Conservation (phyloP, 2,888 invertebrate genomes). For the Sinopyrophorus schimmeli region DNA sequence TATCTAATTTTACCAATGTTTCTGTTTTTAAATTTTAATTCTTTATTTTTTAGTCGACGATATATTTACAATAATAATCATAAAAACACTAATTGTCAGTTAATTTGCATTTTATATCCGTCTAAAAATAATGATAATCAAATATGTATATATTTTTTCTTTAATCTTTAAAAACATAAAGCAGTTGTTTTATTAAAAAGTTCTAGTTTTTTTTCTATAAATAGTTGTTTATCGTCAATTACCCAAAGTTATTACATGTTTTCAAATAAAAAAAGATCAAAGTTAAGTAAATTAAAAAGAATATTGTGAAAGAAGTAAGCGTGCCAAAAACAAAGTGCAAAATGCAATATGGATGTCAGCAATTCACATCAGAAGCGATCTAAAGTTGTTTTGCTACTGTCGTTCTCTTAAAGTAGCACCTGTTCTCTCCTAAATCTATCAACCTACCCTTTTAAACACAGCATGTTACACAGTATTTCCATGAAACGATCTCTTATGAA, state of each 20-base stretch:
- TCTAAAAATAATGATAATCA: too few relatives aligned
- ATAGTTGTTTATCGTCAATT: too few relatives aligned
- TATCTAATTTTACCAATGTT: too few relatives aligned
- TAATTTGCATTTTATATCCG: too few relatives aligned
- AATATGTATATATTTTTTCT: too few relatives aligned
- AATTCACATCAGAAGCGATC: slow-evolving; percentile 30
- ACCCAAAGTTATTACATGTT: background rate
- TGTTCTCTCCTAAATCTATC: slow-evolving; percentile 45
- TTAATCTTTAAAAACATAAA: too few relatives aligned
- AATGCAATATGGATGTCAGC: slow-evolving; percentile 29
- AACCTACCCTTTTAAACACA: slow-evolving; percentile 36
- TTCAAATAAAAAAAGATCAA: slow-evolving; percentile 19
- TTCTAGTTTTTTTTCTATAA: too few relatives aligned
- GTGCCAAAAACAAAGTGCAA: slow-evolving; percentile 27
- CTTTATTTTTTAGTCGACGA: too few relatives aligned
- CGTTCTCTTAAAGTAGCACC: slow-evolving; percentile 38
- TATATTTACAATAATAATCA: too few relatives aligned
- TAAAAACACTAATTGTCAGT: too few relatives aligned
- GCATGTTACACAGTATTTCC: slow-evolving; percentile 32
- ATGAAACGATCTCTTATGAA: slow-evolving; percentile 36
- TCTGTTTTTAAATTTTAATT: too few relatives aligned
- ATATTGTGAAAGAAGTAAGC: slow-evolving; percentile 12
- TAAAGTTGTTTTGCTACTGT: slow-evolving; percentile 29
- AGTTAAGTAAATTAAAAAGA: slow-evolving; percentile 20
- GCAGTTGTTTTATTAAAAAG: too few relatives aligned